Evolutionary conservation across 2,888 invertebrate species (phyloP).

Genomic region (Embidobia sp.): DNA sequence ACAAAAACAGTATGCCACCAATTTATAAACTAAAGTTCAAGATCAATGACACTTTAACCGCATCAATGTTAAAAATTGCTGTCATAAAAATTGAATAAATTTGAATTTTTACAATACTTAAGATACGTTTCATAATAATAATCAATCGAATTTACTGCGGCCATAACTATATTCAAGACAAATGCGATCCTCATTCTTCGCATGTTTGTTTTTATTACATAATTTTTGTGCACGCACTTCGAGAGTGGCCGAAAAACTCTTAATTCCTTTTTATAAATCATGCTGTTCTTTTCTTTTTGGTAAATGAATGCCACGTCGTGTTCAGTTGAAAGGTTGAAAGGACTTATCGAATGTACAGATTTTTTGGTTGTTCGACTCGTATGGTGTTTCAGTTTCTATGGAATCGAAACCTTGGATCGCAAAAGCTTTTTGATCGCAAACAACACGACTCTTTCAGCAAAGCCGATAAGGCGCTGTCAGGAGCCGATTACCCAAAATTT

Average conservation of each 20-base stretch:
- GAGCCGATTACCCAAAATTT: slow-evolving; percentile 49
- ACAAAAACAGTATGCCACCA: neutral
- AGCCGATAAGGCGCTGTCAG: slow-evolving; percentile 45
- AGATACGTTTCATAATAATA: slow-evolving; percentile 1
- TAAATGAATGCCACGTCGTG: slow-evolving; percentile 14
- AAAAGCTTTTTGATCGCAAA: slow-evolving; percentile 36
- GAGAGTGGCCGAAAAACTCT: slow-evolving; percentile 16
- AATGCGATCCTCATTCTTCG: slow-evolving; percentile 13
- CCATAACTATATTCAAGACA: slow-evolving; percentile 24
- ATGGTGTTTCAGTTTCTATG: slow-evolving; percentile 52
- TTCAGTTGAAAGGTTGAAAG: slow-evolving; percentile 36
- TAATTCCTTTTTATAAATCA: slow-evolving; percentile 24
- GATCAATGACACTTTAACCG: slow-evolving; percentile 9
- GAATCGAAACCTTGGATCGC: slow-evolving; percentile 49
- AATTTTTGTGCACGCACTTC: slow-evolving; percentile 18
- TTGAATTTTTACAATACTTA: slow-evolving; percentile 7
- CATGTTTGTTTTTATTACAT: slow-evolving; percentile 29
- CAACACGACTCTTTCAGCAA: slow-evolving; percentile 45
- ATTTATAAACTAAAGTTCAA: slow-evolving; percentile 23
- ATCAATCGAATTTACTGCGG: slow-evolving; percentile 6
- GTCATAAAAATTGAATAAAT: slow-evolving; percentile 16
- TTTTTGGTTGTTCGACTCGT: slow-evolving; percentile 24
- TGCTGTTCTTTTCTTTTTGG: slow-evolving; percentile 19
- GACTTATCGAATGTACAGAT: slow-evolving; percentile 39
- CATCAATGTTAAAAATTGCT: neutral